Conservation (phyloP, 2,888 invertebrate species). For the Carpatolechia fugitivella region DNA sequence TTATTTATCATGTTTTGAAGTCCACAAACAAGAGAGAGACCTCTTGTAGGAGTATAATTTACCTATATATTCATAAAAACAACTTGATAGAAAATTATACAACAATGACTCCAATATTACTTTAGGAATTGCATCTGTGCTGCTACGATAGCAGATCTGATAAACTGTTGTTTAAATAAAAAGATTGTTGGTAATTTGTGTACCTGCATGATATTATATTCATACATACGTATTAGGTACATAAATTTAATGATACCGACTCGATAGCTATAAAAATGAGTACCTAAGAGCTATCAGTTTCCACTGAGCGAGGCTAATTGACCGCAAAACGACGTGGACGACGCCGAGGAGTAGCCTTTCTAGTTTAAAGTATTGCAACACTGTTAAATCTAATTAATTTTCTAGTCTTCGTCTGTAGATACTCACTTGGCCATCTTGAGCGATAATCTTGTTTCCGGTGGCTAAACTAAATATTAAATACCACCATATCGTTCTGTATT, state of each 20-base stretch:
- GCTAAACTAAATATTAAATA: conserved; percentile 27
- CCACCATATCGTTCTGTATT: conserved; percentile 37
- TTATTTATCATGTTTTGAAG: too few relatives aligned
- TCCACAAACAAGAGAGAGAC: too few relatives aligned
- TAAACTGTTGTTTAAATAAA: not conserved
- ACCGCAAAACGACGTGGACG: conserved; percentile 35
- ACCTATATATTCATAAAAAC: too few relatives aligned
- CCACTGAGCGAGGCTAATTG: conserved; percentile 25
- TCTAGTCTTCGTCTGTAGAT: conserved; percentile 13
- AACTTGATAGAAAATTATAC: too few relatives aligned
- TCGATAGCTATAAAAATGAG: too few relatives aligned
- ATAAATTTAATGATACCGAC: too few relatives aligned
- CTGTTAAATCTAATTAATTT: conserved; percentile 29
- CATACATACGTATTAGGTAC: too few relatives aligned
- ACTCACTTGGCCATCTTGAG: conserved; percentile 72
- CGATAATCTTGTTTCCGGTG: conserved; percentile 24
- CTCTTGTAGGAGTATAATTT: too few relatives aligned
- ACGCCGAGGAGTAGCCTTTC: conserved; percentile 36
- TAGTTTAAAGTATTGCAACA: conserved; percentile 31
- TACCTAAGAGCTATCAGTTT: conserved; percentile 2
- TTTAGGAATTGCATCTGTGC: too few relatives aligned
- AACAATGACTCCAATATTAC: too few relatives aligned
- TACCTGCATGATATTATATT: not conserved
- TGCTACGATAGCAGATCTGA: too few relatives aligned
- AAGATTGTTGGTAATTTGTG: not conserved